phyloP scores from a whole-genome alignment of 2,888 invertebrate species.

The Lasioglossum figueresi region DNA sequence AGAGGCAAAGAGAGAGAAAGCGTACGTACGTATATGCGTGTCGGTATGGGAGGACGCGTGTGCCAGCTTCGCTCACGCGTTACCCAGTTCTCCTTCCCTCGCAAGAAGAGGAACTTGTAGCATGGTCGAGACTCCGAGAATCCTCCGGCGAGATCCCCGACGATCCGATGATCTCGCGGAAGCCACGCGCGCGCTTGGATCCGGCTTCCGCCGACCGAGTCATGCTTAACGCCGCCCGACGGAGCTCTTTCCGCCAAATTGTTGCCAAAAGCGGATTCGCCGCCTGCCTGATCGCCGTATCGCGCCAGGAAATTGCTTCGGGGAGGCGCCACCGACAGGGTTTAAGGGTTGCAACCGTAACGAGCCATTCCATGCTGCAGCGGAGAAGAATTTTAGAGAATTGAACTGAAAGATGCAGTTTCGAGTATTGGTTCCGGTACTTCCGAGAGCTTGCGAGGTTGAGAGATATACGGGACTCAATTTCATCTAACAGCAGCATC shows the following conservation, averaged over 20 bases:
- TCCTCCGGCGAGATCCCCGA: conserved; percentile 37
- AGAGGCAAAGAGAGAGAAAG: not conserved
- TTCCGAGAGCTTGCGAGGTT: not conserved
- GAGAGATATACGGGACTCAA: too few species aligned
- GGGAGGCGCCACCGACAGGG: not conserved
- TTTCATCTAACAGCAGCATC: not conserved
- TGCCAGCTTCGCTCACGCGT: not conserved
- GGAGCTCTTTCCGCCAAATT: not conserved
- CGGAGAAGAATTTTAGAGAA: not conserved
- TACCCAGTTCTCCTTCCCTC: not conserved
- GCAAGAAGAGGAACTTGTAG: conserved; percentile 14
- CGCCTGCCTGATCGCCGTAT: not conserved
- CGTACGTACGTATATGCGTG: not conserved
- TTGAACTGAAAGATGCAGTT: not conserved
- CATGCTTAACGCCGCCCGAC: not conserved
- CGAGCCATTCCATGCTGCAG: not conserved
- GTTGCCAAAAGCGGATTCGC: conserved; percentile 24
- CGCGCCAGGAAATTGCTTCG: not conserved
- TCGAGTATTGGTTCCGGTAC: not conserved
- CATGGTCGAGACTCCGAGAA: conserved; percentile 19
- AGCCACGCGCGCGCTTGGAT: conserved; percentile 16
- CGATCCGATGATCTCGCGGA: conserved; percentile 46
- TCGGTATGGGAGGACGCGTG: not conserved
- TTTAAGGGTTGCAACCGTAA: not conserved
- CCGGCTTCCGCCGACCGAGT: conserved; percentile 4